A percentile compares a stretch with the other conserved stretches of the same genome.
Conservation (phyloP, 2,797 vertebrate genomes). For the Mus caroli region DNA sequence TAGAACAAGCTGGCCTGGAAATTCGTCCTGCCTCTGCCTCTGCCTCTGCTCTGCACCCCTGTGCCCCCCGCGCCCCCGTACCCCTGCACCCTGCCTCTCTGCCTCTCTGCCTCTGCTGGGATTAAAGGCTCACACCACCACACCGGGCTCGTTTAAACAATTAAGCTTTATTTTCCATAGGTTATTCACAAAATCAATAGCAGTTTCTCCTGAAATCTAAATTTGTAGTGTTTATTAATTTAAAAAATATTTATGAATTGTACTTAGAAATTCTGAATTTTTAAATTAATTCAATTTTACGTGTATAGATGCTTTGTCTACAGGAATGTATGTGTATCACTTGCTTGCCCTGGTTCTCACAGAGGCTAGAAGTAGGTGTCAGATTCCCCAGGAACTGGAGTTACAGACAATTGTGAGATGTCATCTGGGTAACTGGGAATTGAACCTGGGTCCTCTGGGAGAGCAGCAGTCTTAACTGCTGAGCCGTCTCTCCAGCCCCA, state of each 20-base stretch:
- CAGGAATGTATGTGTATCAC: not conserved
- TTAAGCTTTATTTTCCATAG: constrained; percentile 40
- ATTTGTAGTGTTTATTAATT: constrained; percentile 58
- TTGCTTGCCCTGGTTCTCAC: not conserved
- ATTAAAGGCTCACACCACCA: not conserved
- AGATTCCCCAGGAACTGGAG: not conserved
- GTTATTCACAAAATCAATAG: constrained; percentile 30
- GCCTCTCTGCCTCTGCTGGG: no score
- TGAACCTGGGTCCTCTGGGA: not conserved
- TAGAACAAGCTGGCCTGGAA: no score
- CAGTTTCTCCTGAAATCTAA: not conserved
- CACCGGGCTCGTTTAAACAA: not conserved
- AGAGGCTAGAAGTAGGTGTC: not conserved
- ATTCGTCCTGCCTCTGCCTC: not conserved
- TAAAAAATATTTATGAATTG: constrained; percentile 54
- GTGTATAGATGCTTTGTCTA: not conserved
- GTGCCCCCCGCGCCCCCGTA: no score
- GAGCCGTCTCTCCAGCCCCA: not conserved
- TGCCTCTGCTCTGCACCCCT: no score
- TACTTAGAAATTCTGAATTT: constrained; percentile 26
- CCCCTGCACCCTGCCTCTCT: no score
- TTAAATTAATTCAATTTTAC: not conserved
- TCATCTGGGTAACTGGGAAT: not conserved
- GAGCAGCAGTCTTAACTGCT: not conserved
- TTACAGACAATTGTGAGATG: not conserved